Base-by-base conservation (phyloP, 2,888 invertebrate species). In the Branchellion lobata region DNA sequence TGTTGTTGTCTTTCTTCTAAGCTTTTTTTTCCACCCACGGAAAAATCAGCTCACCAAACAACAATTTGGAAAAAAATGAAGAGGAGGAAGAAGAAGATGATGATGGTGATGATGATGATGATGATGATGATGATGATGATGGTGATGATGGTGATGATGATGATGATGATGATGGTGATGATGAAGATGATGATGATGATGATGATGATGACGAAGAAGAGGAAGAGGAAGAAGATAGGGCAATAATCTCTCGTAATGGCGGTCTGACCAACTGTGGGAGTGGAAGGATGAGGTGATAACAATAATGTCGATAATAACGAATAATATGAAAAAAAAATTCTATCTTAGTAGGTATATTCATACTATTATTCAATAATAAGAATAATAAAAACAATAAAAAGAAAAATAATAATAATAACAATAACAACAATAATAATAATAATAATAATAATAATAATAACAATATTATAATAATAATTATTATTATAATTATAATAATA, bases 111-210 rank as follows among this genome's bases (percentile, higher is more conserved):
- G 75, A 53, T 51, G 53, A 29, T 36, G 75, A 51, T 29, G 53
- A 24, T 75, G 75, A 75, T 29, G 75, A 75, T 29, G 75, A 53
- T 24, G 51, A 24, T 47, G 75, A 75, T 18, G 51, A 8, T 18
- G 75, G 33, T 53, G 75, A 5, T 53, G 53, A 5, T 29, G 75
- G 33, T 31, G 65, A 61, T 65, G 61, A 57, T 5, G 47, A 47
- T 53, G 21, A 5, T 21, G 11, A 51, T 18, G 51, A 51, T 51
- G 21, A 51, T 18, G 51, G 21, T 18, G 29, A 8, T 65, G 29
- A 65, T n/a, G 29, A 21, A 11, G 65, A 65, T 27, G 29, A 65
- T n/a, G 29, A n/a, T 65, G 8, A 40, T 40, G 40, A 40, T 40
- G 40, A 40, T 65, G 65, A 65, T 65, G 65, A 29, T 65, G 65